These are phyloP conservation scores for Oscheius sp. DNA, from an alignment of 2,888 invertebrate genomes.

Conservation along the genomic window DNA sequence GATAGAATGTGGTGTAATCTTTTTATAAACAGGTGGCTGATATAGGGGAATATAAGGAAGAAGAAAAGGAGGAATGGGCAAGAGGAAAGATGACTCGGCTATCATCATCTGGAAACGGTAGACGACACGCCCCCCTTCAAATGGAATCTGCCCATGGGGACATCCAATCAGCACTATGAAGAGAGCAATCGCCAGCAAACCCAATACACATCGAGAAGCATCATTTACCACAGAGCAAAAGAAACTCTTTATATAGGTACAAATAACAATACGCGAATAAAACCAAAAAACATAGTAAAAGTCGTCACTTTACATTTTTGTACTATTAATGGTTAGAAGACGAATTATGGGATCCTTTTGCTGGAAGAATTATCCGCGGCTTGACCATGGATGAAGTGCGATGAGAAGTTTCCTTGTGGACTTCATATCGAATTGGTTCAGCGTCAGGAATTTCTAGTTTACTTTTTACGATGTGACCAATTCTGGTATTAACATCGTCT, in stretches of 20 bases:
- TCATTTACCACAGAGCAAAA: neutral
- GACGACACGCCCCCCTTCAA: neutral
- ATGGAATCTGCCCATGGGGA: conserved; percentile 30
- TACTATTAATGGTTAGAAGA: conserved; percentile 4
- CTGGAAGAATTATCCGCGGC: conserved; percentile 66
- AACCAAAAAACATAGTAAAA: conserved; percentile 3
- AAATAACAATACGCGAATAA: conserved; percentile 10
- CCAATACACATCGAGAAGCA: conserved; percentile 14
- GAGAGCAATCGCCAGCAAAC: conserved; percentile 29
- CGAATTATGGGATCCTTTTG: neutral
- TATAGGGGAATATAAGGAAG: conserved; percentile 92
- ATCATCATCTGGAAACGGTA: conserved; percentile 29
- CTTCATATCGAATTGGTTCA: conserved; percentile 68
- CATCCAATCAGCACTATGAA: conserved; percentile 33
- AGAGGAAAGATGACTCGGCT: conserved; percentile 25
- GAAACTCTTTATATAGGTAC: conserved; percentile 2
- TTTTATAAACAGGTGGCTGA: conserved; percentile 81
- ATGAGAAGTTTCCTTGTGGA: conserved; percentile 70
- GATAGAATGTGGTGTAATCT: conserved; percentile 88
- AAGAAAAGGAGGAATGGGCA: conserved; percentile 40
- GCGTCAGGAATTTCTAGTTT: conserved; percentile 67
- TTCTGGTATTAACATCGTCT: conserved; percentile 76
- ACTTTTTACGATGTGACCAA: conserved; percentile 67
- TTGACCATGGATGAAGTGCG: conserved; percentile 70
- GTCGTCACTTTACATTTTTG: too few species aligned